Base-by-base conservation (phyloP, 1,140 invertebrate species). In the Amyelois transitella region DNA sequence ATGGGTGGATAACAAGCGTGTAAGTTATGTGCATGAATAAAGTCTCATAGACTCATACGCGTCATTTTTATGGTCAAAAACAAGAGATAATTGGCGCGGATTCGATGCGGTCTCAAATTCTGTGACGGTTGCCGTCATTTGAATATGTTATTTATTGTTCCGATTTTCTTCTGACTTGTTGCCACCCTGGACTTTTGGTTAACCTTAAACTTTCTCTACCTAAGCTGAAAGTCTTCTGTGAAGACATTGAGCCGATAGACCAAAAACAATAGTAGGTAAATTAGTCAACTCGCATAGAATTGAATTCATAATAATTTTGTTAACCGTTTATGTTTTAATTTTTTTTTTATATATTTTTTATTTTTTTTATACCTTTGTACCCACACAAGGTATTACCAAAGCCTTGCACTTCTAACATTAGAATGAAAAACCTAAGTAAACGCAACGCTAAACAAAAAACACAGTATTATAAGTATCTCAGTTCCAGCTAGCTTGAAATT, bases 1-100 rank as follows among this genome's bases (percentile, higher is more conserved):
- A 66, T 50, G 58, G 60, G 70, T 73, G 38, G 43, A 60, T 65
- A 65, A 66, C 53, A 63, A 21, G 53, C 70, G 66, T 77, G 58
- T 71, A 77, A 77, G 64, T 61, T 71, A 77, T 75, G 69, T 58
- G 58, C 64, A 69, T 70, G 67, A 18, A 45, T 64, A 56, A 52
- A 54, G 19, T 14, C 1, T 38, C 6, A 2, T 14, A 8, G n/a
- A n/a, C 12, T 38, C n/a, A 38, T 2, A 38, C 5, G 17, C 32
- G 43, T 43, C 18, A 57, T 55, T 60, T 58, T 61, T 61, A 64
- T 70, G 64, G 68, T 60, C 69, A 73, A 61, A 64, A 60, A 75
- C 75, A 73, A 77, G 65, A 54, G 66, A 60, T 69, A 69, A 78
- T 81, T 71, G 74, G 62, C 69, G 60, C 43, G 43, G 49, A 74